Conservation (phyloP, 2,797 vertebrate species). For the Alca torda region DNA sequence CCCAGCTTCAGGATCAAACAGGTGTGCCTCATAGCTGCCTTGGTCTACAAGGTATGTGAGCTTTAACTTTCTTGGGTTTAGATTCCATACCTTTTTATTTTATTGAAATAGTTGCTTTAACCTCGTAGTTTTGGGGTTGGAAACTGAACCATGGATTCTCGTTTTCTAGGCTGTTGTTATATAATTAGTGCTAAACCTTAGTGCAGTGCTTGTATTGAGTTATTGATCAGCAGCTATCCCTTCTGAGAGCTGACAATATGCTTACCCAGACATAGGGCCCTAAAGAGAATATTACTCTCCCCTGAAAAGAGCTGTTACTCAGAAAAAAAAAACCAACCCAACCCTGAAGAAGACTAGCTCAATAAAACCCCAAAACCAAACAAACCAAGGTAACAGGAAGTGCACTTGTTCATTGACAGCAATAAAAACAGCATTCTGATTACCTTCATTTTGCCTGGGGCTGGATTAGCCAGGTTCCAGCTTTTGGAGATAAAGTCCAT, state of each 20-base stretch:
- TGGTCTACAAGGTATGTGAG: neutral
- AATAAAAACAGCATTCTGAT: neutral
- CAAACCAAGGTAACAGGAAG: neutral
- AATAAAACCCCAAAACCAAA: neutral
- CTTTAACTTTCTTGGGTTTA: neutral
- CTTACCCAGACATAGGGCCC: neutral
- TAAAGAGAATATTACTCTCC: neutral
- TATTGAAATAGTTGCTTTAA: neutral
- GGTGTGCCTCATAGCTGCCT: neutral
- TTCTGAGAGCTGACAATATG: neutral
- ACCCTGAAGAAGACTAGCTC: neutral
- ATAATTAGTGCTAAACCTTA: neutral
- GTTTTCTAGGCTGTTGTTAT: neutral
- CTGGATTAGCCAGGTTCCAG: neutral
- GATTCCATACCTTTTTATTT: neutral
- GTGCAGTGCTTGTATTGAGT: neutral
- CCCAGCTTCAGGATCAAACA: neutral
- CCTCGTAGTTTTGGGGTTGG: neutral
- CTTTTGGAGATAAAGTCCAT: neutral
- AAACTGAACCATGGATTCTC: neutral
- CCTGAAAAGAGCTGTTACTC: neutral
- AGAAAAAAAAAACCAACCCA: neutral
- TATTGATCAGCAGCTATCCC: no score
- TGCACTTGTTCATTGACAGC: neutral
- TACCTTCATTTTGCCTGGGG: neutral